Conservation (phyloP, 1,140 invertebrate genomes). For the Popillia japonica region DNA sequence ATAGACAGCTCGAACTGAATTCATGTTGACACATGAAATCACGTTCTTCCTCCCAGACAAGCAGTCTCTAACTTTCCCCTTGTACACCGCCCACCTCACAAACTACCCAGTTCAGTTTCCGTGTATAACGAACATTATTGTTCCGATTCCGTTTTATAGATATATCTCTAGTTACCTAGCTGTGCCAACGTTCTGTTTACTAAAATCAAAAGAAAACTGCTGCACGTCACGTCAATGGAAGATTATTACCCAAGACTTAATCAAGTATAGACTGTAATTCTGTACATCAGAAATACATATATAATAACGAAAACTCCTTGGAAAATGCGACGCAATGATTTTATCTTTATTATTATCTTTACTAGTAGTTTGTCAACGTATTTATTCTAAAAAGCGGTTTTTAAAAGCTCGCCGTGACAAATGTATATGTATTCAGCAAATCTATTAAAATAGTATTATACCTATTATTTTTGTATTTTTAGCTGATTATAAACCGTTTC, state of each 20-base stretch:
- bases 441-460: too few relatives aligned
- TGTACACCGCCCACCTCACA: background rate
- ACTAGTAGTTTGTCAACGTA: too few relatives aligned
- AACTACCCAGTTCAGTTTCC: background rate
- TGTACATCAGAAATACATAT: background rate
- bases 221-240: background rate
- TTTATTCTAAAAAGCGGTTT: too few relatives aligned
- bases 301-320: too few relatives aligned
- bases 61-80: background rate
- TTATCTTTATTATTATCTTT: too few relatives aligned
- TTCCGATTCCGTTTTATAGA: conserved; percentile 25
- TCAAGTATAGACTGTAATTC: background rate
- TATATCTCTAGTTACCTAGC: background rate
- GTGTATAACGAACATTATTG: conserved; percentile 28
- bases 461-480: too few relatives aligned
- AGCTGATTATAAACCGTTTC: too few relatives aligned
- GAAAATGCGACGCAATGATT: too few relatives aligned
- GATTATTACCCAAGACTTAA: conserved; percentile 4
- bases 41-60: background rate
- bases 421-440: too few relatives aligned
- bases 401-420: too few relatives aligned
- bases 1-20: conserved; percentile 1
- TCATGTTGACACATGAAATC: conserved; percentile 17
- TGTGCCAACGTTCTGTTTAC: background rate
- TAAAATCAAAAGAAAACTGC: background rate